Conservation (phyloP, 1,140 invertebrate species). For the Brachionus manjavacas region DNA sequence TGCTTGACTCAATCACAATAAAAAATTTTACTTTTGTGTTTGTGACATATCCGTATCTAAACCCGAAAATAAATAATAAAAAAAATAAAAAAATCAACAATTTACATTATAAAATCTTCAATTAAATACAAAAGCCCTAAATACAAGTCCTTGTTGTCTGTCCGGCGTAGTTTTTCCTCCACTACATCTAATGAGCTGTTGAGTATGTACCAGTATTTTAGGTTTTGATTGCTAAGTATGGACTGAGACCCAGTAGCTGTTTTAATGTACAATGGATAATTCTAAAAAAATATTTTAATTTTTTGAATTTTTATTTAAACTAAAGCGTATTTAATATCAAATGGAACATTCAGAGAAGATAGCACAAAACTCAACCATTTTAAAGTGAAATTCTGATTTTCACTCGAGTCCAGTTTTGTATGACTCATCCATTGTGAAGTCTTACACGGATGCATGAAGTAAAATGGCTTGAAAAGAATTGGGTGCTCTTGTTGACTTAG, state of each 20-base stretch:
- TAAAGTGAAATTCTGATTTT: conserved; percentile 29
- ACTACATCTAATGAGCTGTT: conserved; percentile 88
- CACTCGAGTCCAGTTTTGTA: background rate
- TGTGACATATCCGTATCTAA: conserved; percentile 91
- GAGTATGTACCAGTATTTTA: conserved; percentile 84
- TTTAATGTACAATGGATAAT: conserved; percentile 31
- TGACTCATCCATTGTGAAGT: conserved; percentile 50
- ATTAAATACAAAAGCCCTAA: conserved; percentile 83
- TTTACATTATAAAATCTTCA: conserved; percentile 90
- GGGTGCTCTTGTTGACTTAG: conserved; percentile 49
- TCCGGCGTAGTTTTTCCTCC: conserved; percentile 76
- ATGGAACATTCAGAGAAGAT: background rate
- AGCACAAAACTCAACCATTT: conserved; percentile 40
- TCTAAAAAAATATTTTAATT: conserved; percentile 6
- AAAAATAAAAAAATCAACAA: background rate
- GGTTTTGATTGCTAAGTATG: conserved; percentile 52
- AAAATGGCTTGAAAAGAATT: conserved; percentile 50
- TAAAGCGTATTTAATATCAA: conserved; percentile 36
- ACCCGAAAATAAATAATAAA: conserved; percentile 41
- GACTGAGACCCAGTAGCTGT: background rate
- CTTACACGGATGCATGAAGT: conserved; percentile 54
- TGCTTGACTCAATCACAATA: conserved; percentile 83
- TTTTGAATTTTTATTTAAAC: background rate
- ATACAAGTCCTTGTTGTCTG: conserved; percentile 71
- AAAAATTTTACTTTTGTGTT: conserved; percentile 93